Conservation (phyloP, 1,140 invertebrate genomes). For the Oryctes rhinoceros region DNA sequence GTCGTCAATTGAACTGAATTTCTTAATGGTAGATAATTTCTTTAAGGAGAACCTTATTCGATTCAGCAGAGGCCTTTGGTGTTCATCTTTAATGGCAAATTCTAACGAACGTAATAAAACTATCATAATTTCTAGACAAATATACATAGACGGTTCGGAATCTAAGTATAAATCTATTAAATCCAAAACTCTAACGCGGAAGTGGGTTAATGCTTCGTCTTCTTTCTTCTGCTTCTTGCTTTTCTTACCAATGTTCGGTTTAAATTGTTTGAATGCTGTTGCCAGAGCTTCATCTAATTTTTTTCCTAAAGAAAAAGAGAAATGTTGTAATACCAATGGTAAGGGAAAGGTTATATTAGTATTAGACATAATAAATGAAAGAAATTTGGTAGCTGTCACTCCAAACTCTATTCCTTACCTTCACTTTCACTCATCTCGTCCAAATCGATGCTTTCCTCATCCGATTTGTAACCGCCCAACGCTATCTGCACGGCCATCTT, state of each 20-base stretch:
- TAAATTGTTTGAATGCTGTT: constrained; percentile 73
- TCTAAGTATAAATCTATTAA: constrained; percentile 76
- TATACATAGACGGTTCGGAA: constrained; percentile 70
- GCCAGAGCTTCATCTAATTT: constrained; percentile 74
- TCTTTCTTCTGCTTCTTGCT: constrained; percentile 72
- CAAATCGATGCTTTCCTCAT: constrained; percentile 76
- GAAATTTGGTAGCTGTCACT: no score
- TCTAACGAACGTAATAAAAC: constrained; percentile 72
- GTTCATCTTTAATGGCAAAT: constrained; percentile 72
- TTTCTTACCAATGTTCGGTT: constrained; percentile 66
- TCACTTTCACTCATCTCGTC: constrained; percentile 80
- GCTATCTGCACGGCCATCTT: constrained; percentile 72
- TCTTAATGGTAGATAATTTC: constrained; percentile 68
- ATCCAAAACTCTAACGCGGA: constrained; percentile 74
- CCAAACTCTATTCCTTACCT: constrained; percentile 61
- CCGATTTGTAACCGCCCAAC: constrained; percentile 67
- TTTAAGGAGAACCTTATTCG: constrained; percentile 70
- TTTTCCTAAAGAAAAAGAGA: constrained; percentile 48
- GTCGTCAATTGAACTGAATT: constrained; percentile 67
- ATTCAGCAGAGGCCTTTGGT: constrained; percentile 73
- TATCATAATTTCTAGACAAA: constrained; percentile 72
- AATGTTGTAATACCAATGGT: background rate
- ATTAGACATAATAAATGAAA: no score
- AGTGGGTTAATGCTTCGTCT: constrained; percentile 73
- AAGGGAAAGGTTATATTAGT: no score